phyloP scores from a whole-genome alignment of 2,888 invertebrate genomes.

The Chaitophorus viminalis region DNA sequence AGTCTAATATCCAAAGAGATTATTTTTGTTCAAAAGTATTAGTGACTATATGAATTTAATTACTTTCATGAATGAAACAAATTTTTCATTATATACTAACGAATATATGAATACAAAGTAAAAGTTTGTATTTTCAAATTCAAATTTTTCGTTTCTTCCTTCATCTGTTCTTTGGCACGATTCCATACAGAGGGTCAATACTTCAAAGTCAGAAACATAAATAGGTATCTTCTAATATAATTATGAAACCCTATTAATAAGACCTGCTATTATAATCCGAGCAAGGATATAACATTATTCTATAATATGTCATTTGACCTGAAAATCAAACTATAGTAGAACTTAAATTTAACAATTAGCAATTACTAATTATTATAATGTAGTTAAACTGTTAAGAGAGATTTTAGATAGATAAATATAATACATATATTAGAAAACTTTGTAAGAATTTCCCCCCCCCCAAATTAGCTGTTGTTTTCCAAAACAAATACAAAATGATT shows the following conservation, averaged over 20 bases:
- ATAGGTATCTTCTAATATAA: neutral
- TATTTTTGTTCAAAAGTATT: no score
- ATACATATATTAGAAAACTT: no score
- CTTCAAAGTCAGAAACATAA: conserved; percentile 2
- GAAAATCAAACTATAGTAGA: neutral
- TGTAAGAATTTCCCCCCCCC: no score
- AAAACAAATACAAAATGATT: no score
- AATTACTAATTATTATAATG: no score
- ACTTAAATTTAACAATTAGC: neutral
- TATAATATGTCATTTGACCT: neutral
- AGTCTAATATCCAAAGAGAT: no score
- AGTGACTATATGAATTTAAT: no score
- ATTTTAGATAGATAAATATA: no score
- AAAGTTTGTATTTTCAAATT: neutral
- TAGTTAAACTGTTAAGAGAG: no score
- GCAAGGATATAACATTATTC: no score
- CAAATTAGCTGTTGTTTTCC: no score
- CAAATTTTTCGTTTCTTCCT: neutral
- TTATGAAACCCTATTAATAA: neutral
- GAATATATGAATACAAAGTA: neutral
- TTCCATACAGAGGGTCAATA: neutral
- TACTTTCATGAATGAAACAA: no score
- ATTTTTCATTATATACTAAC: neutral
- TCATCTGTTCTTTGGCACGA: neutral
- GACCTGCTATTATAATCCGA: neutral